Evolutionary conservation across 2,888 invertebrate species (phyloP).

Genomic region (Tetrapedia diversipes): DNA sequence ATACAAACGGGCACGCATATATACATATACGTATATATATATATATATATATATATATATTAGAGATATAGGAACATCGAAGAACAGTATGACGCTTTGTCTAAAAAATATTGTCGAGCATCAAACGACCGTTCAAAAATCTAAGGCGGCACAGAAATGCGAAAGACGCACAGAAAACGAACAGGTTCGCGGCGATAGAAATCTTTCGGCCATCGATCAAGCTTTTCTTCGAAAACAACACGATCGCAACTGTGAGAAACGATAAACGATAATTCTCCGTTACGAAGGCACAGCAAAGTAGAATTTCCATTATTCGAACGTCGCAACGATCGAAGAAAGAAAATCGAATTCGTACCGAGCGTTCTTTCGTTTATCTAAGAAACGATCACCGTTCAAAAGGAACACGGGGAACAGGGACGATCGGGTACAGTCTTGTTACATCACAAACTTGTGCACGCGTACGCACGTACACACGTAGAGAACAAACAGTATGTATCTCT

Average conservation of each 20-base stretch:
- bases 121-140: slow-evolving; percentile 21
- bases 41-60: slow-evolving; percentile 9
- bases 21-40: background rate
- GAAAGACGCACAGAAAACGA: background rate
- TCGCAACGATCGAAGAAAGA: slow-evolving; percentile 38
- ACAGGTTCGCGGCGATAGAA: background rate
- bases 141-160: background rate
- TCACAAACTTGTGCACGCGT: slow-evolving; percentile 11
- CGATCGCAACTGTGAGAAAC: slow-evolving; percentile 13
- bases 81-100: slow-evolving; percentile 40
- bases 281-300: slow-evolving; percentile 13
- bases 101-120: slow-evolving; percentile 17
- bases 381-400: slow-evolving; percentile 42
- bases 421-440: slow-evolving; percentile 58
- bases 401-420: slow-evolving; percentile 54
- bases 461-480: slow-evolving; percentile 59
- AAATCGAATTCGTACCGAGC: slow-evolving; percentile 30
- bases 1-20: background rate
- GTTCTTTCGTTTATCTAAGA: slow-evolving; percentile 18
- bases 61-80: slow-evolving; percentile 73
- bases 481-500: slow-evolving; percentile 12
- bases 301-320: slow-evolving; percentile 26
- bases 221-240: background rate
- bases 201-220: slow-evolving; percentile 1
- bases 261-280: slow-evolving; percentile 22